Evolutionary conservation across 2,797 vertebrate genomes (phyloP), one percentile per base, ranked within the genome.

Genomic region (Coranthus polyacanthus): DNA sequence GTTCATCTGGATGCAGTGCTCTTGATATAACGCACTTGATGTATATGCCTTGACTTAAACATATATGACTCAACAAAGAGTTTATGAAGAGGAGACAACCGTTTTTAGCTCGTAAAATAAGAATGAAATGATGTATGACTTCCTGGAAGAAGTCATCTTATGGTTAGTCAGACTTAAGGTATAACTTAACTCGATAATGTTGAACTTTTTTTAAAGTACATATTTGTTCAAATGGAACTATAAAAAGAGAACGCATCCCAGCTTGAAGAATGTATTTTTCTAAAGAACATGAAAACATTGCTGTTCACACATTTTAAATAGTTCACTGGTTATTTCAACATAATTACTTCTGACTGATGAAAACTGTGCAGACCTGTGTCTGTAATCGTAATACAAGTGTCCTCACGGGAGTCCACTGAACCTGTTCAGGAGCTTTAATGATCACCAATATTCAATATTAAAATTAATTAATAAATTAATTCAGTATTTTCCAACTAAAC

Each of bases 261-360:
- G n/a, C n/a, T n/a, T n/a, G n/a, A n/a, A n/a, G n/a, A n/a, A 26
- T 26, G 12, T 9, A n/a, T 37, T 44, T 49, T 51, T 38, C 17
- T 17, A 32, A 54, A 81, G 57, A 76, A 79, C 60, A 62, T 68
- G 60, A 55, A 75, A 71, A 70, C n/a, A 38, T 5, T 12, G 24
- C 12, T 32, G 13, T 38, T 78, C 55, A 59, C 62, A 62, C 11
- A n/a, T 78, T n/a, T 82, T 53, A 44, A 58, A 68, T 82, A 68
- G 26, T 45, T 41, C 7, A 47, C 29, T 54, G 47, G 26, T 32
- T 64, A 24, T 46, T 47, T 64, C 53, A 61, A 68, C 9, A 1
- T 0, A 50, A 17, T 36, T 50, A 62, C 63, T 64, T 81, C 50
- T 74, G 72, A 68, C 56, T 64, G 61, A 24, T 32, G n/a, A 47